Conservation (phyloP, 2,888 invertebrate species). For the Invenusta paracnida region DNA sequence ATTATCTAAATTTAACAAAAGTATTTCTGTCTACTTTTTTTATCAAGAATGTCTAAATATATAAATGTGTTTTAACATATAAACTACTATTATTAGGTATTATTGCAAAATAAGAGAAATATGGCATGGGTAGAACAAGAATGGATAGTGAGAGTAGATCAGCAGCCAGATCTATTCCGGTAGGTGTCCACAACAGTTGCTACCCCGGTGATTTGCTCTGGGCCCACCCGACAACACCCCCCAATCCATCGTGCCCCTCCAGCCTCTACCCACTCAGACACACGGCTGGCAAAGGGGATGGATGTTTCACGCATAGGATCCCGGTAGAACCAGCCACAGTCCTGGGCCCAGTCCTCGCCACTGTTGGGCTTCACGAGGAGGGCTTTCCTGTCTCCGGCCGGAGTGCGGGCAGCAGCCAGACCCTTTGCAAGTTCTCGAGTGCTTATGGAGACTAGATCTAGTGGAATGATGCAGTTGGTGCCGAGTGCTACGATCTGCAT, state of each 20-base stretch:
- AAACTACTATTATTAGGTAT: too few species aligned
- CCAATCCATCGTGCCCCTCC: conserved; percentile 76
- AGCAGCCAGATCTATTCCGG: too few species aligned
- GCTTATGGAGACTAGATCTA: conserved; percentile 61
- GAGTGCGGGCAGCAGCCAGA: neutral
- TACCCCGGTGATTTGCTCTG: conserved; percentile 67
- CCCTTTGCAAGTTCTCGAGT: conserved; percentile 38
- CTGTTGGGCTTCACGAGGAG: conserved; percentile 87
- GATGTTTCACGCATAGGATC: neutral
- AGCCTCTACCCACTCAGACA: neutral
- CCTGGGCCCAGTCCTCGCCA: conserved; percentile 74
- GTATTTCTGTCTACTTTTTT: too few species aligned
- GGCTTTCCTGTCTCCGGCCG: conserved; percentile 44
- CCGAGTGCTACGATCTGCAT: conserved; percentile 78
- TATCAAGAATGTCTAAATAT: too few species aligned
- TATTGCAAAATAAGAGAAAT: too few species aligned
- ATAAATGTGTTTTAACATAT: too few species aligned
- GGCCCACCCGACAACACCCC: conserved; percentile 83
- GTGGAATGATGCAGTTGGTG: conserved; percentile 77
- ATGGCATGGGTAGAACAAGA: too few species aligned
- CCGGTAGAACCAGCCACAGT: conserved; percentile 46
- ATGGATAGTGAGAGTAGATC: too few species aligned
- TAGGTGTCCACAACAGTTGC: neutral
- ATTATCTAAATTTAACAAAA: too few species aligned
- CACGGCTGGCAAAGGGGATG: neutral